phyloP scores from a whole-genome alignment of 2,797 vertebrate genomes.

The Sebastes melanostomus region DNA sequence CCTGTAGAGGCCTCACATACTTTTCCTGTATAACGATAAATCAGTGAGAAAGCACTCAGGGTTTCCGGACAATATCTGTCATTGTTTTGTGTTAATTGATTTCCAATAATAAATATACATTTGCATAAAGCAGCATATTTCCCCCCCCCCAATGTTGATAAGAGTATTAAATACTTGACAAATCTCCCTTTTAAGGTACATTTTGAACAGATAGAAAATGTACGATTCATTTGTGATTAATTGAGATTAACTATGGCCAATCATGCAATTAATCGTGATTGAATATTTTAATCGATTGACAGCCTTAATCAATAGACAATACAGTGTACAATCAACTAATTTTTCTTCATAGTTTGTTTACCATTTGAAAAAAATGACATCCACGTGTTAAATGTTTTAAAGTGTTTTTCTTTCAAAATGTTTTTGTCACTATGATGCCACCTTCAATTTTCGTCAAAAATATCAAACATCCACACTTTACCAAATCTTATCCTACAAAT shows the following conservation, averaged over 20 bases:
- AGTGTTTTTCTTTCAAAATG: not conserved
- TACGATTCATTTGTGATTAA: too few species aligned
- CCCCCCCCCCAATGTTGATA: fast-evolving
- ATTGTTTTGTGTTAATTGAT: too few species aligned
- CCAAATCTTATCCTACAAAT: not conserved
- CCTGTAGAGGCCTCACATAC: not conserved
- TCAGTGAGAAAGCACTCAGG: not conserved
- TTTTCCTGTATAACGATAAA: not conserved
- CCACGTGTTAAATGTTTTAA: not conserved
- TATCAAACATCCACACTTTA: not conserved
- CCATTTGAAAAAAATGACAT: not conserved
- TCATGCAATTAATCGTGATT: too few species aligned
- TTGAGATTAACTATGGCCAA: too few species aligned
- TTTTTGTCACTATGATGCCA: not conserved
- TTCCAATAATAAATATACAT: too few species aligned
- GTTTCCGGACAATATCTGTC: too few species aligned
- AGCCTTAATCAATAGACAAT: not conserved
- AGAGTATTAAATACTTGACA: too few species aligned
- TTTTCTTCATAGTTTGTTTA: not conserved
- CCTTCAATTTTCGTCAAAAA: not conserved
- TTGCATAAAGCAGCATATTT: too few species aligned
- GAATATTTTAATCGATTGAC: too few species aligned
- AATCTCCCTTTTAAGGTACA: too few species aligned
- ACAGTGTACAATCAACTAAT: not conserved
- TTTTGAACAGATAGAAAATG: too few species aligned